These are phyloP conservation scores for Drosophila kurseongensis DNA, from an alignment of 1,140 invertebrate species.

Conservation along the genomic window DNA sequence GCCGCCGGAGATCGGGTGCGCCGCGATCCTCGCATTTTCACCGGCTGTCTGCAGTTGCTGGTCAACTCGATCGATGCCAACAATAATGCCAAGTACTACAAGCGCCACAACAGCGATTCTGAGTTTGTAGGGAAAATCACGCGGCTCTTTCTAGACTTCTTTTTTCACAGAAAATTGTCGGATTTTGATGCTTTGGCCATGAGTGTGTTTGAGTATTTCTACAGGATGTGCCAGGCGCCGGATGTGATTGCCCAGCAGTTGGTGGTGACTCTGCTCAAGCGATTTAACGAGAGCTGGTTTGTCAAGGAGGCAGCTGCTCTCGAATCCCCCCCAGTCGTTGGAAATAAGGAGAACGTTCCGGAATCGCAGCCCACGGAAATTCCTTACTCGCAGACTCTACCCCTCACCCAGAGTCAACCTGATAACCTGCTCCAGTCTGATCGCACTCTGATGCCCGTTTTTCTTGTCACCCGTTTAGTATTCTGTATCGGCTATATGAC, in stretches of 20 bases:
- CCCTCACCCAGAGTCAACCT: conserved; percentile 31
- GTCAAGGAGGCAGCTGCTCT: conserved; percentile 4
- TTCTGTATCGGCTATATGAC: conserved; percentile 90
- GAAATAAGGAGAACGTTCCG: conserved; percentile 12
- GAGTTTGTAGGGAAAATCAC: conserved; percentile 61
- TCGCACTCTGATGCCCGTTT: conserved; percentile 70
- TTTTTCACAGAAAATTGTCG: conserved; percentile 60
- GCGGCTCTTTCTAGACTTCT: conserved; percentile 64
- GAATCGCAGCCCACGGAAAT: conserved; percentile 50
- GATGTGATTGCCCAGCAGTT: conserved; percentile 77
- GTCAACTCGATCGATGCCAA: conserved; percentile 70
- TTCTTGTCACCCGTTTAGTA: conserved; percentile 88
- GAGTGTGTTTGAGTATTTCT: conserved; percentile 72
- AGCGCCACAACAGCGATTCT: conserved; percentile 59
- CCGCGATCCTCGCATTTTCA: conserved; percentile 74
- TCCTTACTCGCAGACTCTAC: conserved; percentile 58
- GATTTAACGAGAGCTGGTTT: conserved; percentile 57
- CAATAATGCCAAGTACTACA: conserved; percentile 69
- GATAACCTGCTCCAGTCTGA: conserved; percentile 8
- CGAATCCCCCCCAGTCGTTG: neutral
- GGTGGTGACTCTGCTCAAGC: conserved; percentile 50
- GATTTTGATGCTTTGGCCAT: conserved; percentile 77
- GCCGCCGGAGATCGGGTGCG: conserved; percentile 74
- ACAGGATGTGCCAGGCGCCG: conserved; percentile 75
- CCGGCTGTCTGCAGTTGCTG: conserved; percentile 67